Conservation (phyloP, 2,797 vertebrate genomes). For the Schizothorax lantsangensis region DNA sequence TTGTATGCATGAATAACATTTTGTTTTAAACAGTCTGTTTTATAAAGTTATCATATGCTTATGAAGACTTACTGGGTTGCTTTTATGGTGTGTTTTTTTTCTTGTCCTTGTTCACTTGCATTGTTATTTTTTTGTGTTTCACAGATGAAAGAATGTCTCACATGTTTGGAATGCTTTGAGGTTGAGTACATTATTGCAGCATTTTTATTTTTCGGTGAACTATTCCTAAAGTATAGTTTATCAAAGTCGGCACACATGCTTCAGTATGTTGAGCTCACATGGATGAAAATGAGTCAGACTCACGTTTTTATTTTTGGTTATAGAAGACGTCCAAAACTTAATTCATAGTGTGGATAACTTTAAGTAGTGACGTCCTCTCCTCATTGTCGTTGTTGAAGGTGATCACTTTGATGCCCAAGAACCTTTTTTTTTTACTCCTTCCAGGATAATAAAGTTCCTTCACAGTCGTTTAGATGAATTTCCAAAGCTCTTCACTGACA, state of each 20-base stretch:
- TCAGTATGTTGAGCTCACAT: slow-evolving; percentile 8
- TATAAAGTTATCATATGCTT: background rate
- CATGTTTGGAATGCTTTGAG: background rate
- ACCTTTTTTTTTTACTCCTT: slow-evolving; percentile 17
- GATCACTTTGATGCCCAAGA: slow-evolving; percentile 41
- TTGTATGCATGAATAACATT: background rate
- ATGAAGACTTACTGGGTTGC: background rate
- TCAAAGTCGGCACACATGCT: background rate
- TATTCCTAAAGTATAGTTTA: background rate
- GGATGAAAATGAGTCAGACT: background rate
- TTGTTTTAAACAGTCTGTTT: background rate
- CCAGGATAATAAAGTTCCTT: slow-evolving; percentile 49
- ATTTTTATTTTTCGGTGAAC: background rate
- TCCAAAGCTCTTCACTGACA: slow-evolving; percentile 51
- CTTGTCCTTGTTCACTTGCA: background rate
- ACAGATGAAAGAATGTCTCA: background rate
- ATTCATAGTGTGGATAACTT: slow-evolving; percentile 26
- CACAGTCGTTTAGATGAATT: slow-evolving; percentile 49
- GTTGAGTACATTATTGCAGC: background rate
- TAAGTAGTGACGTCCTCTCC: background rate
- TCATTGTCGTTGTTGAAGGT: slow-evolving; percentile 34
- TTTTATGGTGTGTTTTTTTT: background rate
- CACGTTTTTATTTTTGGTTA: background rate
- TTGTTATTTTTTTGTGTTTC: background rate
- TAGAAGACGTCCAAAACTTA: slow-evolving; percentile 5